phyloP scores from a whole-genome alignment of 1,140 invertebrate genomes.

The Bombus cullumanus region DNA sequence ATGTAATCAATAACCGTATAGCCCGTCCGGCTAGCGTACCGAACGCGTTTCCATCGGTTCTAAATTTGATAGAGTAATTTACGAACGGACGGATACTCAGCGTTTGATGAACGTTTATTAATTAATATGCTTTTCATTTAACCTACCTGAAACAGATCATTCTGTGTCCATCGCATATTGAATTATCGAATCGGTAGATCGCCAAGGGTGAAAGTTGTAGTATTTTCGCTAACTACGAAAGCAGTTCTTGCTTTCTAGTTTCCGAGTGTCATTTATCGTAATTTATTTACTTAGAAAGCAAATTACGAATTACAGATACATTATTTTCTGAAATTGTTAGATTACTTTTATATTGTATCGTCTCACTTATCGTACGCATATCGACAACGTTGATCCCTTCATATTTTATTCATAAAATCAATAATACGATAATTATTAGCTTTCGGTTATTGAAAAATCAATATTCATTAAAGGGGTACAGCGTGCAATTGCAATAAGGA shows the following conservation, averaged over 20 bases:
- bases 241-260: neutral
- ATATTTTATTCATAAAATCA: neutral
- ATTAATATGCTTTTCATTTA: conserved; percentile 12
- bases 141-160: neutral
- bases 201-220: neutral
- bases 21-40: neutral
- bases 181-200: neutral
- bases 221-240: neutral
- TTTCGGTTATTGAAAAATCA: too few relatives aligned
- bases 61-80: conserved; percentile 37
- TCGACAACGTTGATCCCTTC: too few relatives aligned
- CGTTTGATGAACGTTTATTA: conserved; percentile 6
- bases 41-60: conserved; percentile 16
- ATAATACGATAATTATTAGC: neutral
- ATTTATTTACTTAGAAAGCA: too few relatives aligned
- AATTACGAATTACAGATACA: too few relatives aligned
- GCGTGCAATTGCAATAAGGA: too few relatives aligned
- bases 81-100: neutral
- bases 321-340: too few relatives aligned
- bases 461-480: too few relatives aligned
- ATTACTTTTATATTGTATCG: too few relatives aligned
- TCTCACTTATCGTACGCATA: too few relatives aligned
- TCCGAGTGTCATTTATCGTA: neutral
- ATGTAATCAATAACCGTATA: conserved; percentile 19
- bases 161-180: neutral